Conservation (phyloP, 2,113 vertebrate genomes). For the Siniperca chuatsi region DNA sequence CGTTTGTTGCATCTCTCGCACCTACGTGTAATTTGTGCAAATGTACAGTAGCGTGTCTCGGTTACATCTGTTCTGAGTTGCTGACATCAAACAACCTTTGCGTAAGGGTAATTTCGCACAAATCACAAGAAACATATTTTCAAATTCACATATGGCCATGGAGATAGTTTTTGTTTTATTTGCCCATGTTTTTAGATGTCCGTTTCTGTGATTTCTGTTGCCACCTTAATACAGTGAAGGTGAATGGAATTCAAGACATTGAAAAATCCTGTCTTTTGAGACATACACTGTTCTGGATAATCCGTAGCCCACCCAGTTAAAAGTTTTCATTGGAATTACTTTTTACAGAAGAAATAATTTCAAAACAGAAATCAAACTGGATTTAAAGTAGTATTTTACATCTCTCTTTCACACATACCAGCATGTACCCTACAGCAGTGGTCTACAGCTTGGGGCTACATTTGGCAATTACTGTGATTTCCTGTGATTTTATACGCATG, state of each 20-base stretch:
- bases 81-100: background rate
- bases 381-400: slow-evolving; percentile 4
- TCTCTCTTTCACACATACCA: background rate
- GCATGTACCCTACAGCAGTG: background rate
- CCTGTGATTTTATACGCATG: background rate
- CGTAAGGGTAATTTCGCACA: background rate
- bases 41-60: slow-evolving; percentile 24
- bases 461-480: background rate
- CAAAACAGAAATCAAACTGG: background rate
- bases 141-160: background rate
- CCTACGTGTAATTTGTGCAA: slow-evolving; percentile 55
- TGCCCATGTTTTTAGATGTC: background rate
- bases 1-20: slow-evolving; percentile 48
- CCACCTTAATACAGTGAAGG: background rate
- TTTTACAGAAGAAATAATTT: background rate
- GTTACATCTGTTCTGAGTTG: slow-evolving; percentile 9
- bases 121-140: background rate
- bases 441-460: background rate
- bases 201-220: background rate
- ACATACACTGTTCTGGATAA: background rate
- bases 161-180: background rate
- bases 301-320: background rate
- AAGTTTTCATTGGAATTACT: background rate
- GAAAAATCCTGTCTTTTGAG: background rate
- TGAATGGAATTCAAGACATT: background rate